Percentiles rank a stretch among this genome's conserved stretches.
phyloP scores from a whole-genome alignment of 2,888 invertebrate species.

The Rhagonycha lutea region DNA sequence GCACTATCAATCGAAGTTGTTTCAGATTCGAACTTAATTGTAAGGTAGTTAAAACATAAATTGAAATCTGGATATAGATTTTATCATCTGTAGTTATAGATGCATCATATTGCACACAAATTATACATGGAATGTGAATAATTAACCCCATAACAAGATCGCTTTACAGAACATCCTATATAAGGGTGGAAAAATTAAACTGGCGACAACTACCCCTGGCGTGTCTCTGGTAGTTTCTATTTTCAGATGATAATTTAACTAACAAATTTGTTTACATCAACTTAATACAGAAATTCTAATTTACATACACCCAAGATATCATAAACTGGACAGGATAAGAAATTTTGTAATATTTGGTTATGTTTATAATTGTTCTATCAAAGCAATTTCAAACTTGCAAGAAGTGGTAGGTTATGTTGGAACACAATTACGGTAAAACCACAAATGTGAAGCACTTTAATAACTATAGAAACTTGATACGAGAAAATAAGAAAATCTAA shows the following conservation, averaged over 20 bases:
- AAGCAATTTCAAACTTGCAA: background rate
- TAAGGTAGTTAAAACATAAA: too few relatives aligned
- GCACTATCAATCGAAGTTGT: too few relatives aligned
- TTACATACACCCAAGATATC: background rate
- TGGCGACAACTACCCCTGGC: too few relatives aligned
- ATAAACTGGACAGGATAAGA: background rate
- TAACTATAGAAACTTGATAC: background rate
- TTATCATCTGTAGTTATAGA: too few relatives aligned
- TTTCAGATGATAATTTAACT: background rate
- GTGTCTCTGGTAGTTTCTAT: too few relatives aligned
- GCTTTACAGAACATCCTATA: too few relatives aligned
- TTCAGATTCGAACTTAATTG: too few relatives aligned
- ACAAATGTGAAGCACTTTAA: background rate
- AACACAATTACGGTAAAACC: background rate
- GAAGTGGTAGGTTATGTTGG: background rate
- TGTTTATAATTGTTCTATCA: background rate
- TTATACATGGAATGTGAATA: too few relatives aligned
- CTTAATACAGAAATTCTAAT: background rate
- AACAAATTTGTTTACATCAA: background rate
- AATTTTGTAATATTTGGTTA: background rate
- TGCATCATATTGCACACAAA: too few relatives aligned
- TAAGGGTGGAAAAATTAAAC: too few relatives aligned
- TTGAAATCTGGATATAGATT: too few relatives aligned
- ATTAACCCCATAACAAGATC: too few relatives aligned
- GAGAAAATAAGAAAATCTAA: background rate